These are phyloP conservation scores for Hecatera dysodea DNA, from an alignment of 2,888 invertebrate genomes.

Conservation along the genomic window DNA sequence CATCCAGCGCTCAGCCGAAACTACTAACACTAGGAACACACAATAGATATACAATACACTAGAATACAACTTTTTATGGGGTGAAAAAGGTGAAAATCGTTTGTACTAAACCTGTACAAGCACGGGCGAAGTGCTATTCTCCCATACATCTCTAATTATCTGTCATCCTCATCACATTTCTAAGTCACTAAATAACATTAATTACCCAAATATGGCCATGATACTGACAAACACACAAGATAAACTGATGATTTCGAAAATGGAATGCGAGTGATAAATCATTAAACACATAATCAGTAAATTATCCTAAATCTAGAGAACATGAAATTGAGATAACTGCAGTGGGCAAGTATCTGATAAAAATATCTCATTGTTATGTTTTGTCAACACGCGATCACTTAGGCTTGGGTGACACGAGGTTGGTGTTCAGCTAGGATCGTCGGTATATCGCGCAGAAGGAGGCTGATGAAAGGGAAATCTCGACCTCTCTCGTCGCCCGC, in stretches of 20 bases:
- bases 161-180: conserved; percentile 15
- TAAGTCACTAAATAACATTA: conserved; percentile 41
- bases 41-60: too few species aligned
- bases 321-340: conserved; percentile 45
- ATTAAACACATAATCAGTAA: conserved; percentile 34
- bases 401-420: conserved; percentile 22
- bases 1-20: too few species aligned
- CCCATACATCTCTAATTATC: not conserved
- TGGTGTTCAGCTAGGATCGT: not conserved
- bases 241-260: conserved; percentile 44
- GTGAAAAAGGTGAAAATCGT: too few species aligned
- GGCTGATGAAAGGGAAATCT: too few species aligned
- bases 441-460: too few species aligned
- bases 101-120: too few species aligned
- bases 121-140: too few species aligned
- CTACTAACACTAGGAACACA: too few species aligned
- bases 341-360: conserved; percentile 33
- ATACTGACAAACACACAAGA: conserved; percentile 33
- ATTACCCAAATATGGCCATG: conserved; percentile 11
- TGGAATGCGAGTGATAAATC: conserved; percentile 53
- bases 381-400: conserved; percentile 45
- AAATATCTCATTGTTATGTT: conserved; percentile 49
- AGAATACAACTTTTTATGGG: too few species aligned
- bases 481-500: too few species aligned
- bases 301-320: conserved; percentile 55